Evolutionary conservation across 2,797 vertebrate species (phyloP).

Genomic region (Tadarida brasiliensis): DNA sequence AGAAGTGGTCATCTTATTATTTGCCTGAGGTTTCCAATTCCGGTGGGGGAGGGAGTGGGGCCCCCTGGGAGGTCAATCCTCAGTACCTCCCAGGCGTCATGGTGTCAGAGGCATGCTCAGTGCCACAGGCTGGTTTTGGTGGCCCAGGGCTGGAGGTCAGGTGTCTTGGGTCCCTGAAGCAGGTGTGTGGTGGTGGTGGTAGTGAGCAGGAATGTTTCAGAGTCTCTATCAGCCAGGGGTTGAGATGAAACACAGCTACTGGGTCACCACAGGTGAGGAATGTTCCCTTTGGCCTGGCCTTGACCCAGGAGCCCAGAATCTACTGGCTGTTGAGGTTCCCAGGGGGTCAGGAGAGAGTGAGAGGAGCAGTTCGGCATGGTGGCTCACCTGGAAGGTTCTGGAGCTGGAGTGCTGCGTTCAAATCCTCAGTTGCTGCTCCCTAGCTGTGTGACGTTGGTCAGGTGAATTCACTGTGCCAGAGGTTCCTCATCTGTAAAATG

Average conservation of each 20-base stretch:
- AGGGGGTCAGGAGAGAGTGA: background rate
- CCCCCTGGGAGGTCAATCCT: background rate
- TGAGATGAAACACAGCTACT: background rate
- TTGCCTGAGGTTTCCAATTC: constrained; percentile 45
- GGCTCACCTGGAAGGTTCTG: constrained; percentile 8
- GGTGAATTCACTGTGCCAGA: background rate
- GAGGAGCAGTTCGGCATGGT: background rate
- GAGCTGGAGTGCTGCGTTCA: background rate
- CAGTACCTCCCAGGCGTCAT: background rate
- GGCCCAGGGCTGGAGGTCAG: background rate
- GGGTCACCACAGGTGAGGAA: background rate
- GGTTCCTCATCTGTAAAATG: background rate
- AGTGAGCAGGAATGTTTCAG: background rate
- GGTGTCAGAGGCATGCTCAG: background rate
- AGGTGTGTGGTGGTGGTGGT: background rate
- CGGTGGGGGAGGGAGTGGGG: background rate
- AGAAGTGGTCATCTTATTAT: background rate
- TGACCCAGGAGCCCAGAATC: background rate
- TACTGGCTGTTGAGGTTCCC: background rate
- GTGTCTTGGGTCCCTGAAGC: background rate
- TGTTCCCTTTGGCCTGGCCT: background rate
- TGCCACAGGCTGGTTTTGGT: background rate
- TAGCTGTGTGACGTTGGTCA: background rate
- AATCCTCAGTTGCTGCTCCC: background rate
- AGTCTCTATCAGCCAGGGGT: background rate